phyloP scores from a whole-genome alignment of 2,888 invertebrate species.

The Anarsia innoxiella region DNA sequence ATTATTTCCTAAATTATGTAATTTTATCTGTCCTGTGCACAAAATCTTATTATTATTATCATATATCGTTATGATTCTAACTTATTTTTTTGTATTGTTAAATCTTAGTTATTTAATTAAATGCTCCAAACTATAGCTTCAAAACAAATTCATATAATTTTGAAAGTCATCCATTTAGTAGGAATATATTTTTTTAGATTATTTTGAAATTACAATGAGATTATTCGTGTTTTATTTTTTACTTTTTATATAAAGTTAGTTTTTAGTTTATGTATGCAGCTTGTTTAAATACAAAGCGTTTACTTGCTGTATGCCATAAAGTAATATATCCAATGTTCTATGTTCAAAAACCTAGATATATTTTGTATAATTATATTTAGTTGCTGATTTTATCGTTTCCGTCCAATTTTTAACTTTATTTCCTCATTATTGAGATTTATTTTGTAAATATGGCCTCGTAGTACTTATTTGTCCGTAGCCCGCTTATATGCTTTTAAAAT shows the following conservation, averaged over 20 bases:
- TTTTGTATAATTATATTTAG: conserved; percentile 29
- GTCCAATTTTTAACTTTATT: conserved; percentile 54
- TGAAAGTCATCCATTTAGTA: conserved; percentile 38
- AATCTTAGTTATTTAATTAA: conserved; percentile 30
- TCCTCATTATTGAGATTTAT: conserved; percentile 37
- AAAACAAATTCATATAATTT: conserved; percentile 22
- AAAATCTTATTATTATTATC: conserved; percentile 30
- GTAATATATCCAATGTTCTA: conserved; percentile 39
- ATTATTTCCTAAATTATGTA: conserved; percentile 34
- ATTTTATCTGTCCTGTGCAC: conserved; percentile 52
- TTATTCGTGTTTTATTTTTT: conserved; percentile 57
- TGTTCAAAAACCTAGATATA: conserved; percentile 45
- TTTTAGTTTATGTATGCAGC: conserved; percentile 28
- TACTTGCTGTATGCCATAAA: conserved; percentile 35
- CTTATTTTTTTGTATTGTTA: conserved; percentile 48
- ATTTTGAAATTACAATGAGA: conserved; percentile 71
- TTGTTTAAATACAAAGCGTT: conserved; percentile 12
- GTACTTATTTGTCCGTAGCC: conserved; percentile 17
- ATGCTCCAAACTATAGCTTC: conserved; percentile 22
- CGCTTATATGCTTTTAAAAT: conserved; percentile 32
- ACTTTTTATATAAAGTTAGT: conserved; percentile 56
- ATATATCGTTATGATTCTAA: conserved; percentile 42
- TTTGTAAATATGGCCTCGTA: conserved; percentile 14
- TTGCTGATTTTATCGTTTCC: conserved; percentile 68
- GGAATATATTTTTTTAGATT: conserved; percentile 40